Percentiles rank a stretch among this genome's conserved stretches.
phyloP scores from a whole-genome alignment of 2,797 vertebrate genomes.

The Odontamblyopus lacepedii region DNA sequence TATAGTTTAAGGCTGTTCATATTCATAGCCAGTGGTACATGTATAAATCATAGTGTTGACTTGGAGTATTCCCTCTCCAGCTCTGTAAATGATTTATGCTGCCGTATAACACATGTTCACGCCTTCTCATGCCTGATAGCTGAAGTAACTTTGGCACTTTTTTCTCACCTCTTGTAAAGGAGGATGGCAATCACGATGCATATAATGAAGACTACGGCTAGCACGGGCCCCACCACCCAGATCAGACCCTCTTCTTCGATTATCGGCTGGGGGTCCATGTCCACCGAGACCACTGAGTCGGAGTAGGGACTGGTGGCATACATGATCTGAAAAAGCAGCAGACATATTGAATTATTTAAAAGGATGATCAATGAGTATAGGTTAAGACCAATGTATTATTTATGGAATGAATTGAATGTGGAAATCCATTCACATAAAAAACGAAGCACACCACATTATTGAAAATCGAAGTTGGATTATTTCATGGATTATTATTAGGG shows the following conservation, averaged over 20 bases:
- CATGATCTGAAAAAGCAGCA: slow-evolving; percentile 84
- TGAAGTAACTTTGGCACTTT: slow-evolving; percentile 6
- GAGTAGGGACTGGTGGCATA: slow-evolving; percentile 98
- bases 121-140: not conserved
- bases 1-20: slow-evolving; percentile 12
- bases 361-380: not conserved
- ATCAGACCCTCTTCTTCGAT: slow-evolving; percentile 98
- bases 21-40: slow-evolving; percentile 1
- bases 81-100: not conserved
- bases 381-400: not conserved
- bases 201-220: slow-evolving; percentile 99
- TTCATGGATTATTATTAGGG: too few relatives aligned
- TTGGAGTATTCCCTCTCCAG: not conserved
- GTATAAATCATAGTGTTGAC: slow-evolving; percentile 15
- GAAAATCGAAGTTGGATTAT: not conserved
- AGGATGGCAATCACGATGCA: slow-evolving; percentile 99
- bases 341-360: slow-evolving; percentile 22
- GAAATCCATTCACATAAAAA: not conserved
- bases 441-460: not conserved
- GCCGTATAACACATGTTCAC: not conserved
- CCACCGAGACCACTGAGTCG: slow-evolving; percentile 94
- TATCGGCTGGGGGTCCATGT: slow-evolving; percentile 96
- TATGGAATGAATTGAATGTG: not conserved
- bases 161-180: slow-evolving; percentile 95
- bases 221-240: slow-evolving; percentile 98